Conservation (phyloP, 2,888 invertebrate species). For the Oegoconia quadripuncta region DNA sequence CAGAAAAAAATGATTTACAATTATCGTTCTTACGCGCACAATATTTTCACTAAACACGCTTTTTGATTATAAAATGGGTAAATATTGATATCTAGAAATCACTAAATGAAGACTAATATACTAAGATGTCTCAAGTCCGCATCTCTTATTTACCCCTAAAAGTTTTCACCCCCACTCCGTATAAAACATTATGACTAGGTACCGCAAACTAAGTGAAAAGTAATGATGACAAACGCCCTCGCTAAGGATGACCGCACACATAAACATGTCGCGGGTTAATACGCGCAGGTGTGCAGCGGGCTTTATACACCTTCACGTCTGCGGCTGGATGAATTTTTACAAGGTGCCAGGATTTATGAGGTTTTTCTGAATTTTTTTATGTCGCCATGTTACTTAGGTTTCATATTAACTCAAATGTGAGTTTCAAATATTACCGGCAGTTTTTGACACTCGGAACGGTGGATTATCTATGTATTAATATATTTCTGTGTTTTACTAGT, state of each 20-base stretch:
- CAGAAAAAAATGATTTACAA: too few species aligned
- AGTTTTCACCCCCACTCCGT: not conserved
- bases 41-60: too few species aligned
- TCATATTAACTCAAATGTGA: not conserved
- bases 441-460: too few species aligned
- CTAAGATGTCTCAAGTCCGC: too few species aligned
- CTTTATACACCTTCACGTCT: slow-evolving; percentile 12
- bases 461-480: too few species aligned
- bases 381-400: not conserved
- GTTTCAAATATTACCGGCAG: too few species aligned
- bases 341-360: slow-evolving; percentile 20
- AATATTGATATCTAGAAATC: too few species aligned
- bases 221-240: slow-evolving; percentile 24
- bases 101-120: too few species aligned
- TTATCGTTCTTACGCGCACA: too few species aligned
- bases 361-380: not conserved
- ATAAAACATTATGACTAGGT: not conserved
- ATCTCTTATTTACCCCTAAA: too few species aligned
- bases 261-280: slow-evolving; percentile 20
- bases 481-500: too few species aligned
- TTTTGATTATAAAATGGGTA: too few species aligned
- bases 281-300: slow-evolving; percentile 22
- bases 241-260: slow-evolving; percentile 24
- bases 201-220: slow-evolving; percentile 18
- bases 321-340: slow-evolving; percentile 21